Conservation (phyloP, 2,888 invertebrate genomes). For the Caenorhabditis japonica region DNA sequence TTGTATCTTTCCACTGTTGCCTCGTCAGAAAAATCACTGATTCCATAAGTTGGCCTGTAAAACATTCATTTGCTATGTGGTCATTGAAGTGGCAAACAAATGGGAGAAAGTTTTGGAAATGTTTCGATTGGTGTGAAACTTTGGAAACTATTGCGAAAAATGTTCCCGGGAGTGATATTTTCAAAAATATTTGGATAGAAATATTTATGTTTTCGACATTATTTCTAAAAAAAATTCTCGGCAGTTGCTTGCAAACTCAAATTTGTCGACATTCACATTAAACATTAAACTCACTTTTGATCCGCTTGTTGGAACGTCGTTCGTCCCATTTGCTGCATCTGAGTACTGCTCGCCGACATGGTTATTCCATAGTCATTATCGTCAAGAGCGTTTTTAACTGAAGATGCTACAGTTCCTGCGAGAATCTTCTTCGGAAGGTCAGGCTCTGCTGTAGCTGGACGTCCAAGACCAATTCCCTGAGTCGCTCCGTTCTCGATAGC, state of each 20-base stretch:
- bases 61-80: too few relatives aligned
- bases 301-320: slow-evolving; percentile 30
- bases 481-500: slow-evolving; percentile 58
- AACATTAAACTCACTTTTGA: background rate
- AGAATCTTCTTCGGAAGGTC: slow-evolving; percentile 65
- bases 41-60: slow-evolving; percentile 43
- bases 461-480: slow-evolving; percentile 63
- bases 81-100: too few relatives aligned
- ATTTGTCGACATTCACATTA: too few relatives aligned
- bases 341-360: slow-evolving; percentile 40
- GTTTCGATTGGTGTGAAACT: too few relatives aligned
- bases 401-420: slow-evolving; percentile 29
- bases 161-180: too few relatives aligned
- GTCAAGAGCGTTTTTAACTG: slow-evolving; percentile 42
- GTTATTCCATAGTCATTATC: slow-evolving; percentile 43
- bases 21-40: slow-evolving; percentile 50
- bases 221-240: too few relatives aligned
- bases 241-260: too few relatives aligned
- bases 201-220: too few relatives aligned
- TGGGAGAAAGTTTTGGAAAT: too few relatives aligned
- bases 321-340: slow-evolving; percentile 59
- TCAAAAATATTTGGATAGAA: too few relatives aligned
- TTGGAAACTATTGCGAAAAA: too few relatives aligned
- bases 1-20: slow-evolving; percentile 30
- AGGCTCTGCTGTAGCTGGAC: slow-evolving; percentile 67